Evolutionary conservation across 1,140 invertebrate species (phyloP), one percentile per base, ranked within the genome.

Genomic region (Drosophila miranda): DNA sequence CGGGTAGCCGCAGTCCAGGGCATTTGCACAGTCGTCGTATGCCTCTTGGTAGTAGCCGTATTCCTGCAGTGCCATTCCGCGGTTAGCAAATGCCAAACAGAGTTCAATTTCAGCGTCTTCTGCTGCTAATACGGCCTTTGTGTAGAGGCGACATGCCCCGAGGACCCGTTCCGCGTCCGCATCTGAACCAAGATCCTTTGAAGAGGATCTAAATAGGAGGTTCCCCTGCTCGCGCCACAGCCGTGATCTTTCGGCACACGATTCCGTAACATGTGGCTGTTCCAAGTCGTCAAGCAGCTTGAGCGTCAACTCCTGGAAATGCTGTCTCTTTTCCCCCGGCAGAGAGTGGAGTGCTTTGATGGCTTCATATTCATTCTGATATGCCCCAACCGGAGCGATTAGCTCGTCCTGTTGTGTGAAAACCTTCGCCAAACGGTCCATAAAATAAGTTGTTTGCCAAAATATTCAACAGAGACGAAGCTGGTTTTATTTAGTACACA

Each of bases 11-110:
- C 23, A 26, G 4, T 26, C 23, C 23, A 26, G 23, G 23, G 23
- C 23, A 26, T 73, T 87, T 11, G 56, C 62, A 28, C 84, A 87
- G 26, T 90, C 89, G 45, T 90, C 81, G 46, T 90, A 90, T 3
- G 89, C 87, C 28, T 87, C 75, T 1, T 71, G 21, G 44, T 77
- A 90, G 41, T 80, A 90, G 0, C 79, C 84, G 13, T 73, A 84
- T 30, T 89, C 78, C 19, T 90, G 89, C 13, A 90, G 58, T 1
- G 76, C 78, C 74, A 87, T 78, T n/a, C 78, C 89, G 0, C 89
- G 57, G 62, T 90, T 90, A 2, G 89, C 89, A 60, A 52, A 89
- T 1, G 64, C 75, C 45, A 90, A 48, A 3, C 71, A 63, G 2
- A 89, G 67, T 26, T 79, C 69, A 0, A 63, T 66, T 2, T 34